Evolutionary conservation across 1,140 invertebrate species (phyloP).

Genomic region (Hypothenemus hampei): DNA sequence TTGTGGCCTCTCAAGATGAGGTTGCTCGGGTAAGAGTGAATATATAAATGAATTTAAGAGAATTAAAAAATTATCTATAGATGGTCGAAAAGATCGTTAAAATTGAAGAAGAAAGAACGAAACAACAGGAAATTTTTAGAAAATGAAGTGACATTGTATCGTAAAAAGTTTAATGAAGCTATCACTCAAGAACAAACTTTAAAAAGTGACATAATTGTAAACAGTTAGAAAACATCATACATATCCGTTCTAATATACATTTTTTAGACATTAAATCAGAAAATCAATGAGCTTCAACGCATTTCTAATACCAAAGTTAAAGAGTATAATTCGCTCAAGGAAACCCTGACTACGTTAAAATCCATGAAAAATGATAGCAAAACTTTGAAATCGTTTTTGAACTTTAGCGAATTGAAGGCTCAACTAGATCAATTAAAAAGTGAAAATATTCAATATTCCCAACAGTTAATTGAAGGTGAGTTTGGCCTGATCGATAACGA

Average conservation of each 20-base stretch:
- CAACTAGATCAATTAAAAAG: constrained; percentile 48
- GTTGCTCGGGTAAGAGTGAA: constrained; percentile 36
- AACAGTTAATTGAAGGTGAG: constrained; percentile 42
- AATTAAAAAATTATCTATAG: background rate
- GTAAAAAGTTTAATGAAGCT: constrained; percentile 30
- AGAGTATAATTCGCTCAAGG: constrained; percentile 44
- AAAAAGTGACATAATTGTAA: constrained; percentile 25
- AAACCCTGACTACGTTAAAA: constrained; percentile 47
- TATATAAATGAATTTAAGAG: background rate
- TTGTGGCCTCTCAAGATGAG: constrained; percentile 47
- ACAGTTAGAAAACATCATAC: background rate
- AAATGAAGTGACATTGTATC: constrained; percentile 33
- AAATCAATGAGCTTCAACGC: constrained; percentile 32
- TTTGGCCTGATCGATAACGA: too few species aligned
- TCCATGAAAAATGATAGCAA: constrained; percentile 44
- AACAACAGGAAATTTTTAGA: constrained; percentile 41
- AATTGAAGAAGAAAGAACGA: constrained; percentile 44
- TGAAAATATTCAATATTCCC: constrained; percentile 44
- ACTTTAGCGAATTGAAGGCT: constrained; percentile 48
- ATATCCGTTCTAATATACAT: background rate
- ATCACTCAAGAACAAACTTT: constrained; percentile 24
- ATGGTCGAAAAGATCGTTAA: constrained; percentile 42
- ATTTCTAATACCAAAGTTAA: constrained; percentile 40
- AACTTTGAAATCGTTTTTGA: constrained; percentile 45
- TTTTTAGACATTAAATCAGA: constrained; percentile 24